Evolutionary conservation across 2,888 invertebrate species (phyloP).

Genomic region (Tigriopus californicus): DNA sequence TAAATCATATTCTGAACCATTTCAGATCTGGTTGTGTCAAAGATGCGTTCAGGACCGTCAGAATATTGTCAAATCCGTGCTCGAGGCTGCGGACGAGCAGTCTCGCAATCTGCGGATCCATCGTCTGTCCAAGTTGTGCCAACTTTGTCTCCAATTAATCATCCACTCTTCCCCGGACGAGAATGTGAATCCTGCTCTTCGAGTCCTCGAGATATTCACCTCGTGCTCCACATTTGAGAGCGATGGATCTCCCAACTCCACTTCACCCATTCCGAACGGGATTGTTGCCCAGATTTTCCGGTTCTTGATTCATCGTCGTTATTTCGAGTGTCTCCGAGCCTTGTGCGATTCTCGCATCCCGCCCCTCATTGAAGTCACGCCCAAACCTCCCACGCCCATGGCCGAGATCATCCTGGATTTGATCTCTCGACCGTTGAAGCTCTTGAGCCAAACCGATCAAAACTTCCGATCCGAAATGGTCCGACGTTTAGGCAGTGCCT

Average conservation of each 20-base stretch:
- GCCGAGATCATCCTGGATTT: slow-evolving; percentile 52
- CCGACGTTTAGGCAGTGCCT: slow-evolving; percentile 27
- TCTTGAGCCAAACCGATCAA: slow-evolving; percentile 5
- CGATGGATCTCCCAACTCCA: too few relatives aligned
- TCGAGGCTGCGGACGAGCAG: background rate
- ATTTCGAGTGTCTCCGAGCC: slow-evolving; percentile 48
- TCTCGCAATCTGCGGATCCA: background rate
- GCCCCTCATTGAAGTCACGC: slow-evolving; percentile 43
- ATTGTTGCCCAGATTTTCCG: background rate
- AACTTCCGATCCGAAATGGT: slow-evolving; percentile 10
- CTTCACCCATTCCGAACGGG: too few relatives aligned
- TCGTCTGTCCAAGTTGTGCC: background rate
- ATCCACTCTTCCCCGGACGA: background rate
- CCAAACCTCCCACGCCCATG: slow-evolving; percentile 49
- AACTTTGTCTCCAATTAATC: background rate
- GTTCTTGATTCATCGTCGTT: slow-evolving; percentile 35
- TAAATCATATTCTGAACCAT: background rate
- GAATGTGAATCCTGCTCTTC: background rate
- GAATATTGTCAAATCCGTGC: background rate
- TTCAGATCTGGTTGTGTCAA: background rate
- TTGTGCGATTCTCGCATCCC: slow-evolving; percentile 47
- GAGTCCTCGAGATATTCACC: slow-evolving; percentile 1
- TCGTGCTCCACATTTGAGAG: background rate
- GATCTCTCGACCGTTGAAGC: slow-evolving; percentile 50
- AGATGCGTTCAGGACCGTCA: background rate